Evolutionary conservation across 2,888 invertebrate genomes (phyloP).

Genomic region (Lasiommata megera): DNA sequence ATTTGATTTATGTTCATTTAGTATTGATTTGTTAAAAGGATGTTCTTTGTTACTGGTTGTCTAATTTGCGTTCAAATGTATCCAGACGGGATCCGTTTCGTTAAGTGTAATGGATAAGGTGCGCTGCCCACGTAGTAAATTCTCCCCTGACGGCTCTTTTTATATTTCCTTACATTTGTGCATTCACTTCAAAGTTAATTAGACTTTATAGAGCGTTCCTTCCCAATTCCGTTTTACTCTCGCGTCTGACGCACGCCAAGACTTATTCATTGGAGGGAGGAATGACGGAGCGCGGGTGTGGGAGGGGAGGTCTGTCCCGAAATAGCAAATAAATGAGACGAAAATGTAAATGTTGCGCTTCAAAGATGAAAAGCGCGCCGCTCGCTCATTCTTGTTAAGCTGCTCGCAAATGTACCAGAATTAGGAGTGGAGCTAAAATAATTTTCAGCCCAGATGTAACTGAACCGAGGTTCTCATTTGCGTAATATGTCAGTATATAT

Average conservation of each 20-base stretch:
- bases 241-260: conserved; percentile 71
- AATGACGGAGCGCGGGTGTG: conserved; percentile 44
- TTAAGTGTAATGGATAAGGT: conserved; percentile 13
- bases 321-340: conserved; percentile 82
- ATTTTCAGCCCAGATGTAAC: conserved; percentile 75
- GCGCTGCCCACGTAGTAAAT: conserved; percentile 49
- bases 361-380: conserved; percentile 79
- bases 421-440: conserved; percentile 75
- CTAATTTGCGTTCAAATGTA: conserved; percentile 21
- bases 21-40: conserved; percentile 57
- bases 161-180: conserved; percentile 75
- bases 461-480: conserved; percentile 29
- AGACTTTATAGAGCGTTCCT: conserved; percentile 81
- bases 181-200: conserved; percentile 80
- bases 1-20: conserved; percentile 60
- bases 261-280: conserved; percentile 75
- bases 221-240: conserved; percentile 77
- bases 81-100: not conserved
- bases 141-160: conserved; percentile 58
- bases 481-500: too few species aligned
- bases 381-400: conserved; percentile 75
- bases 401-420: conserved; percentile 80
- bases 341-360: conserved; percentile 82
- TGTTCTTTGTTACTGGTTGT: conserved; percentile 43
- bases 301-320: conserved; percentile 62